Percentiles rank a stretch among this genome's conserved stretches.
Conservation (phyloP, 2,113 vertebrate species). For the Phoxinus phoxinus region DNA sequence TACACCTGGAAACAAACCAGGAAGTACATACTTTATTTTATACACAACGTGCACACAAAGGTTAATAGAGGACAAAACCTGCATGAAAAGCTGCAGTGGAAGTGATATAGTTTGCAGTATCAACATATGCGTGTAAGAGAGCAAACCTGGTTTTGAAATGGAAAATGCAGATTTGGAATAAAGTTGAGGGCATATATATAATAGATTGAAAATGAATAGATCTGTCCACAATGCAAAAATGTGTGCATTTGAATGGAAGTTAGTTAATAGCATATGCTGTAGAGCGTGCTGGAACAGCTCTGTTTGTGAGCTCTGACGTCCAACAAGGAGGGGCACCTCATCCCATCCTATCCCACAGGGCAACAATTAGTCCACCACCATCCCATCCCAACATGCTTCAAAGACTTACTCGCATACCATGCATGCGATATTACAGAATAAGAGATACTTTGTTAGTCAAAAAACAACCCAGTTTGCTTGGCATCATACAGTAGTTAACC, state of each 20-base stretch:
- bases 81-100: conserved; percentile 1
- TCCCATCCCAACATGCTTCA: conserved; percentile 21
- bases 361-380: conserved; percentile 19
- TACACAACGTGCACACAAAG: background rate
- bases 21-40: conserved; percentile 4
- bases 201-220: background rate
- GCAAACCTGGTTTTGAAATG: background rate
- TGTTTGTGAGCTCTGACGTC: conserved; percentile 29
- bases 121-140: conserved; percentile 10
- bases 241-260: conserved; percentile 3
- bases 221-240: background rate
- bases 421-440: background rate
- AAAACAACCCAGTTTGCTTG: background rate
- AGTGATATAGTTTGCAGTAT: conserved; percentile 23
- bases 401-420: background rate
- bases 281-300: conserved; percentile 34
- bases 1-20: background rate
- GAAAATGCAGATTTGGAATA: background rate
- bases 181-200: background rate
- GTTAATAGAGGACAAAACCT: conserved; percentile 16
- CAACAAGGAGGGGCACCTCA: background rate
- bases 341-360: conserved; percentile 29
- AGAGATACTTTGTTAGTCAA: background rate
- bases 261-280: conserved; percentile 17
- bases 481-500: background rate